phyloP scores from a whole-genome alignment of 2,888 invertebrate genomes.

The Molanna angustata region DNA sequence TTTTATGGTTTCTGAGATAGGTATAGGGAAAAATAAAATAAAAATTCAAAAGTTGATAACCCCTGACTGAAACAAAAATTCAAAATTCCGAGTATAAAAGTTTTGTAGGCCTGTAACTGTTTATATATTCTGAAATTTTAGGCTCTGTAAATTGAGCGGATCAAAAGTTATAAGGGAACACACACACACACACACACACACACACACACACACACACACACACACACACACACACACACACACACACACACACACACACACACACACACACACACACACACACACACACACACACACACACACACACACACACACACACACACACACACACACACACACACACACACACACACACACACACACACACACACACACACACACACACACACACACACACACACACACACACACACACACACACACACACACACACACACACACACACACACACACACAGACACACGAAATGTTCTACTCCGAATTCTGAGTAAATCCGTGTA shows the following conservation, averaged over 20 bases:
- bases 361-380: background rate
- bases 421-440: background rate
- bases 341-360: background rate
- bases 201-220: background rate
- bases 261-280: background rate
- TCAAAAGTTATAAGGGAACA: too few species aligned
- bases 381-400: background rate
- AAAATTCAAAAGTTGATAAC: too few species aligned
- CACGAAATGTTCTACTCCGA: too few species aligned
- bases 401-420: background rate
- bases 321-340: background rate
- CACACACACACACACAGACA: background rate
- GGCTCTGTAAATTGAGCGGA: too few species aligned
- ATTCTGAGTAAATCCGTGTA: too few species aligned
- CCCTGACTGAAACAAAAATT: too few species aligned
- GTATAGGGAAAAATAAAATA: too few species aligned
- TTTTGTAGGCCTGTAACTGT: too few species aligned
- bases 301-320: background rate
- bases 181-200: background rate
- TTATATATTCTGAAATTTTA: too few species aligned
- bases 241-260: background rate
- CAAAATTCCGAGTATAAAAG: too few species aligned
- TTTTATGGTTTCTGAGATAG: too few species aligned
- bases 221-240: background rate
- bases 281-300: background rate